Evolutionary conservation across 2,113 vertebrate genomes (phyloP), one percentile per base, ranked within the genome.

Genomic region (Cottus gobio): DNA sequence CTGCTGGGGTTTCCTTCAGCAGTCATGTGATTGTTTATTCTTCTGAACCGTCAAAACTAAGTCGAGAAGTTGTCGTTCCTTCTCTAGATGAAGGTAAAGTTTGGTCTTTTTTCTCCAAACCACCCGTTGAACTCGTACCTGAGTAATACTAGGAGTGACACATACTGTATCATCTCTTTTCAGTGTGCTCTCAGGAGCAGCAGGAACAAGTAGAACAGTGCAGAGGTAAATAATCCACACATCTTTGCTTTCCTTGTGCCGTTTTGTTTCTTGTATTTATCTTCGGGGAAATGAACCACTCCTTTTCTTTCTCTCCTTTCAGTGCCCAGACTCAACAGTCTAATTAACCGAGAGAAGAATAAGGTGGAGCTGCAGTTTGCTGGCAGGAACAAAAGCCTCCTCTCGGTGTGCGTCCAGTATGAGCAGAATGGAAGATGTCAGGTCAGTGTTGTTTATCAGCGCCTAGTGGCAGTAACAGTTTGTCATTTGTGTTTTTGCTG

Each of bases 331-430:
- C 7, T 95, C 10, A 34, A 0, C 2, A 22, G 5, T 24, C 11
- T 10, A 1, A 79, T 90, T 58, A 67, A 88, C 26, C 1, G 1
- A 22, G 7, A 62, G 2, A 85, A 3, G 39, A 79, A 85, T 3
- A 15, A 65, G 67, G 78, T 94, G 63, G 83, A 90, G 61, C 72
- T 96, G 67, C 44, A 64, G 52, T 76, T 88, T n/a, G 71, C 18
- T 3, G 60, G 11, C 0, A 46, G 18, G 0, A 71, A 78, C n/a
- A 16, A 18, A 1, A 69, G 7, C n/a, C 11, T 7, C 7, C 54
- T 61, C 2, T 54, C 52, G 1, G 24, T 94, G 52, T 95, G 94
- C 34, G 2, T 94, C 56, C 92, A 91, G 63, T 80, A 92, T 22
- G 93, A 94, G 71, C 7, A 5, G 8, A 34, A 85, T 8, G 90